These are phyloP conservation scores for Stenodera caucasica DNA, from an alignment of 2,888 invertebrate species.

Conservation along the genomic window DNA sequence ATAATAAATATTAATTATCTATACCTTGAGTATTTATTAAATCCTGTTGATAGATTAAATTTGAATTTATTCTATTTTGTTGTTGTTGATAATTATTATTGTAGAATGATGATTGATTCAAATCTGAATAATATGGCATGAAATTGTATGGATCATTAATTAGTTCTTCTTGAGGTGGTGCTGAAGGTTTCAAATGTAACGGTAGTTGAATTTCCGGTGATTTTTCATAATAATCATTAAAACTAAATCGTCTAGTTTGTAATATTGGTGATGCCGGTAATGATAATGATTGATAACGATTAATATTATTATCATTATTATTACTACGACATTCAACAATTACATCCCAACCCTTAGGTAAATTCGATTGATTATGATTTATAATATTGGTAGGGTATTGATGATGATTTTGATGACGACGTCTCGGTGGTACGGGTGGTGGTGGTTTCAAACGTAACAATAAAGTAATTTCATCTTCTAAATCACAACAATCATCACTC, in stretches of 20 bases:
- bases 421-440: slow-evolving; percentile 47
- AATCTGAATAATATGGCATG: slow-evolving; percentile 32
- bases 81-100: background rate
- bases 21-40: slow-evolving; percentile 15
- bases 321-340: slow-evolving; percentile 43
- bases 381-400: slow-evolving; percentile 13
- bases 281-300: slow-evolving; percentile 17
- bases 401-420: slow-evolving; percentile 40
- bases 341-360: slow-evolving; percentile 50
- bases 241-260: slow-evolving; percentile 28
- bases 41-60: slow-evolving; percentile 9
- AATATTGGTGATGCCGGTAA: slow-evolving; percentile 23
- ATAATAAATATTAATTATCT: background rate
- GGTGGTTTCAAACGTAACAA: slow-evolving; percentile 50
- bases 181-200: slow-evolving; percentile 47
- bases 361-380: slow-evolving; percentile 8
- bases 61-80: background rate
- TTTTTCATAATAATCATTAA: slow-evolving; percentile 18
- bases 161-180: slow-evolving; percentile 48
- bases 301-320: background rate
- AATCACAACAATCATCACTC: slow-evolving; percentile 19
- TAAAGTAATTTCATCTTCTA: slow-evolving; percentile 53
- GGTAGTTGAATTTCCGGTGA: slow-evolving; percentile 38
- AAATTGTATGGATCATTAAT: slow-evolving; percentile 30
- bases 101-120: slow-evolving; percentile 14